A percentile compares a stretch with the other conserved stretches of the same genome.
Evolutionary conservation across 1,140 invertebrate genomes (phyloP).

Genomic region (Diprion similis): DNA sequence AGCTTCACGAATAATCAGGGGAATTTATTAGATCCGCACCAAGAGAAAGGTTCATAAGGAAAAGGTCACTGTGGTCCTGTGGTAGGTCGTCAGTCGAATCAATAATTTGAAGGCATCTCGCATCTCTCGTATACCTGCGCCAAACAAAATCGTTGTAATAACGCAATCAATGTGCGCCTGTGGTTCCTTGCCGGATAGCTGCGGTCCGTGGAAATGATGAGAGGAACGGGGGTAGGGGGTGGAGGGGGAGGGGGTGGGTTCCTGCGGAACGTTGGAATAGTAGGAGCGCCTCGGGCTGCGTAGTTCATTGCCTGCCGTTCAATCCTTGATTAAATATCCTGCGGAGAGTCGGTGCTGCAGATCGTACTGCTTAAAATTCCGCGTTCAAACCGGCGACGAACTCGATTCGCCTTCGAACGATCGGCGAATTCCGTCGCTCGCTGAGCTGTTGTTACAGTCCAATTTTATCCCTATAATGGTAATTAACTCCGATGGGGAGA

Average conservation of each 20-base stretch:
- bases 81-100: too few species aligned
- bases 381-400: not conserved
- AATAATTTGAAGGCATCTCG: not conserved
- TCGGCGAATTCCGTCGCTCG: not conserved
- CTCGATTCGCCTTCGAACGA: not conserved
- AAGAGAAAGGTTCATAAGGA: too few species aligned
- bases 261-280: not conserved
- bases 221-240: too few species aligned
- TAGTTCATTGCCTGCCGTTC: not conserved
- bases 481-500: too few species aligned
- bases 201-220: not conserved
- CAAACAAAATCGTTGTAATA: constrained; percentile 1
- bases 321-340: constrained; percentile 8
- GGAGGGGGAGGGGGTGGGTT: too few species aligned
- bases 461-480: too few species aligned
- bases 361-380: not conserved
- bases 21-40: too few species aligned
- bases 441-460: too few species aligned
- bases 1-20: too few species aligned
- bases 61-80: too few species aligned
- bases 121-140: not conserved
- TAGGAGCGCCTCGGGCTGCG: not conserved
- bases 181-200: not conserved
- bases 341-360: not conserved
- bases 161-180: not conserved